Conservation (phyloP, 2,888 invertebrate genomes). For the Aporophyla nigra region DNA sequence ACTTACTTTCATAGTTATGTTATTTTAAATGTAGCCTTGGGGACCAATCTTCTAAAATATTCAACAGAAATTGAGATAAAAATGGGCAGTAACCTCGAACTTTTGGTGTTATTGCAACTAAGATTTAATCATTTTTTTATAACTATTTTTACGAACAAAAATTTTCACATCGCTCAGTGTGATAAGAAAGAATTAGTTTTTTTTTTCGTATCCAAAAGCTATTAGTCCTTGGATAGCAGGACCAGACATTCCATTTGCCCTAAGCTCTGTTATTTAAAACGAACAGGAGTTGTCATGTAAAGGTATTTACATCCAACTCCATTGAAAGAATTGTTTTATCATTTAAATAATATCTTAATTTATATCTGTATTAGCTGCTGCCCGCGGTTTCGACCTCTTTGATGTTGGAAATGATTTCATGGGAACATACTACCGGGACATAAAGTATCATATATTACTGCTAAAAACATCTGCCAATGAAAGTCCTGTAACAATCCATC, state of each 20-base stretch:
- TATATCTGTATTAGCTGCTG: neutral
- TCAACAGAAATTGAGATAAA: neutral
- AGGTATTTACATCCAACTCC: constrained; percentile 28
- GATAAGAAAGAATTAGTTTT: neutral
- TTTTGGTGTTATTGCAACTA: neutral
- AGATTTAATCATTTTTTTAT: neutral
- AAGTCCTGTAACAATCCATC: no score
- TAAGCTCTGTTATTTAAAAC: constrained; percentile 46
- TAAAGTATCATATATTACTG: no score
- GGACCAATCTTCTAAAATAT: neutral
- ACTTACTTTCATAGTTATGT: neutral
- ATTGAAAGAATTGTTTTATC: constrained; percentile 19
- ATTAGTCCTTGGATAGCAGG: constrained; percentile 16
- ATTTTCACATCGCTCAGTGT: neutral
- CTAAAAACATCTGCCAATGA: no score
- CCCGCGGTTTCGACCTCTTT: no score
- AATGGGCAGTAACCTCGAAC: neutral
- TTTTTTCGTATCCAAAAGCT: constrained; percentile 41
- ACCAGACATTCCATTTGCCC: constrained; percentile 40
- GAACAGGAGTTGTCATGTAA: constrained; percentile 35
- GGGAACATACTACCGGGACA: no score
- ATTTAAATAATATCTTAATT: neutral
- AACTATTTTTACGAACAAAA: neutral
- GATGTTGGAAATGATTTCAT: no score
- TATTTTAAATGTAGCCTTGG: neutral